These are phyloP conservation scores for Lysandra bellargus DNA, from an alignment of 2,888 invertebrate species.

Conservation along the genomic window DNA sequence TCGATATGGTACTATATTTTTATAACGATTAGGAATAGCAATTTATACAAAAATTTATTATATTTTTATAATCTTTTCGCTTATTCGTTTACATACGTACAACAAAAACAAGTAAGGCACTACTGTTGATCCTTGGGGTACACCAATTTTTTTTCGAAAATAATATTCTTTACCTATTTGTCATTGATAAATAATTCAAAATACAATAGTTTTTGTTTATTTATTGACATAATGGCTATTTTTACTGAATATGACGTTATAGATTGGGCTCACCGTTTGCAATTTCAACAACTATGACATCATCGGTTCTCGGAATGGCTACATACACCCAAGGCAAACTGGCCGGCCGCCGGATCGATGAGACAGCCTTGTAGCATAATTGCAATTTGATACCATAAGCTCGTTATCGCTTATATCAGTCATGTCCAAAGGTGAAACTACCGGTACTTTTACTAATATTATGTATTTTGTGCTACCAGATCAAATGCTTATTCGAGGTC, in stretches of 20 bases:
- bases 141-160: background rate
- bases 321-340: slow-evolving; percentile 8
- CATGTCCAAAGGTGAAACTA: slow-evolving; percentile 18
- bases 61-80: no score
- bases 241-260: background rate
- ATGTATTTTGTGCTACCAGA: background rate
- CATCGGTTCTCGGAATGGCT: slow-evolving; percentile 4
- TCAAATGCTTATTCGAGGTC: background rate
- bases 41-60: no score
- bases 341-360: slow-evolving; percentile 9
- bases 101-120: background rate
- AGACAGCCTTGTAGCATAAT: background rate
- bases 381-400: background rate
- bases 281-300: slow-evolving; percentile 5
- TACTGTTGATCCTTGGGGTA: background rate
- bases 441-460: background rate
- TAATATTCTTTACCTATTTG: background rate
- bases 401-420: slow-evolving; percentile 14
- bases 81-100: no score
- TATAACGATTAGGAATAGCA: no score
- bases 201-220: background rate
- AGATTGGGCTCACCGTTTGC: background rate
- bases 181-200: background rate
- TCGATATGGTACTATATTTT: background rate
- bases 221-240: background rate